Conservation (phyloP, 1,140 invertebrate genomes). For the Lineus longissimus region DNA sequence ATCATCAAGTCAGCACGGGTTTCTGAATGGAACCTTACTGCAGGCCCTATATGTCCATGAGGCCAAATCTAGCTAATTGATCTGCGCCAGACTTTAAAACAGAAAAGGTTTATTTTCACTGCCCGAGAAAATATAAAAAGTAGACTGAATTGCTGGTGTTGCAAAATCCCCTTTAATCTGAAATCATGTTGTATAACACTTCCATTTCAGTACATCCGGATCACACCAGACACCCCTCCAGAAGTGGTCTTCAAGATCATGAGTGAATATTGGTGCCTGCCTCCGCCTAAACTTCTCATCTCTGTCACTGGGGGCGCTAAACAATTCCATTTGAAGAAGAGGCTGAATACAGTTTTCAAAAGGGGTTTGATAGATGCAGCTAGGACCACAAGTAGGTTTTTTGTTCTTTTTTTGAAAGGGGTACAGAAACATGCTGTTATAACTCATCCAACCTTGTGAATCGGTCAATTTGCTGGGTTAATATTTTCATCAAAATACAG, state of each 20-base stretch:
- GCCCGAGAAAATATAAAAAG: too few species aligned
- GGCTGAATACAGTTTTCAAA: slow-evolving; percentile 45
- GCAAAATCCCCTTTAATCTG: too few species aligned
- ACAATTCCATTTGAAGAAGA: slow-evolving; percentile 42
- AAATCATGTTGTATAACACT: too few species aligned
- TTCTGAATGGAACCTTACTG: too few species aligned
- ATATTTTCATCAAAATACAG: background rate
- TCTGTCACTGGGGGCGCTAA: slow-evolving; percentile 54
- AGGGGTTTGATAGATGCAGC: slow-evolving; percentile 48
- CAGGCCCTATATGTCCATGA: too few species aligned
- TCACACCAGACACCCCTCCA: slow-evolving; percentile 37
- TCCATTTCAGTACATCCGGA: slow-evolving; percentile 43
- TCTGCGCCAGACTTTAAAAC: too few species aligned
- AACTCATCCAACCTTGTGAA: background rate
- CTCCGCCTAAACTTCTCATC: slow-evolving; percentile 47
- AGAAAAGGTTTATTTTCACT: too few species aligned
- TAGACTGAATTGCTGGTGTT: too few species aligned
- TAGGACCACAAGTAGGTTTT: slow-evolving; percentile 32
- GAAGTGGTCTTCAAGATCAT: slow-evolving; percentile 40
- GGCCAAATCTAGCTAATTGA: too few species aligned
- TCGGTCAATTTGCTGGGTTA: background rate
- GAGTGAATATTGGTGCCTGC: slow-evolving; percentile 43
- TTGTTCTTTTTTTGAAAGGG: background rate
- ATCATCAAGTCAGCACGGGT: too few species aligned
- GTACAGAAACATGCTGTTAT: background rate